phyloP scores from a whole-genome alignment of 1,140 invertebrate genomes.

The Wiebesia pumilae region DNA sequence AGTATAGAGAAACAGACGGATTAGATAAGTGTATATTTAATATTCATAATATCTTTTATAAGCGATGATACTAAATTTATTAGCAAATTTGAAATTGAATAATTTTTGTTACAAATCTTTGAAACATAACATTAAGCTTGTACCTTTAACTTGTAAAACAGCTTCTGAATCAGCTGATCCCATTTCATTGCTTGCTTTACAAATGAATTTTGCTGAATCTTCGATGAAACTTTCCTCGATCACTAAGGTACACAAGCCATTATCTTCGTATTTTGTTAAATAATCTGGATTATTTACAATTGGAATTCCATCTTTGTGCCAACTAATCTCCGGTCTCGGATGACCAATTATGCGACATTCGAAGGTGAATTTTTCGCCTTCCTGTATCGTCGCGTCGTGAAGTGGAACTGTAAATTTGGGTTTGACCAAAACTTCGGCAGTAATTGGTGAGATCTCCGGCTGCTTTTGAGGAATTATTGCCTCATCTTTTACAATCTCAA shows the following conservation, averaged over 20 bases:
- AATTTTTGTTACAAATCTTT: no score
- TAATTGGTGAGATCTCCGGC: slow-evolving; percentile 10
- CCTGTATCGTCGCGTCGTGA: slow-evolving; percentile 82
- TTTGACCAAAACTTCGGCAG: background rate
- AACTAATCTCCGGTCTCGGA: slow-evolving; percentile 78
- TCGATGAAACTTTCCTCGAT: slow-evolving; percentile 89
- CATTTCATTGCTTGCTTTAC: slow-evolving; percentile 81
- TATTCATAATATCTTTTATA: background rate
- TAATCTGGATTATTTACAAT: slow-evolving; percentile 83
- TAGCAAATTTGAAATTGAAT: no score
- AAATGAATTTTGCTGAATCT: slow-evolving; percentile 87
- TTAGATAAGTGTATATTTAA: no score
- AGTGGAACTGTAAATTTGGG: slow-evolving; percentile 80
- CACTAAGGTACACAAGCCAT: slow-evolving; percentile 79
- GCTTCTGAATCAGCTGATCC: slow-evolving; percentile 85
- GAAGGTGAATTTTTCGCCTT: slow-evolving; percentile 83
- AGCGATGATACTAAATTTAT: no score
- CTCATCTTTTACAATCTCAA: slow-evolving; percentile 43
- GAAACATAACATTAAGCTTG: no score
- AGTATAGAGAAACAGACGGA: no score
- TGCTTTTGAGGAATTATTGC: slow-evolving; percentile 27
- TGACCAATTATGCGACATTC: slow-evolving; percentile 75
- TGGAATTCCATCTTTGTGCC: slow-evolving; percentile 84
- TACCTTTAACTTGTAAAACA: slow-evolving; percentile 84
- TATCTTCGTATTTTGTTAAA: slow-evolving; percentile 75